Evolutionary conservation across 1,140 invertebrate genomes (phyloP).

Genomic region (Sipha flava): DNA sequence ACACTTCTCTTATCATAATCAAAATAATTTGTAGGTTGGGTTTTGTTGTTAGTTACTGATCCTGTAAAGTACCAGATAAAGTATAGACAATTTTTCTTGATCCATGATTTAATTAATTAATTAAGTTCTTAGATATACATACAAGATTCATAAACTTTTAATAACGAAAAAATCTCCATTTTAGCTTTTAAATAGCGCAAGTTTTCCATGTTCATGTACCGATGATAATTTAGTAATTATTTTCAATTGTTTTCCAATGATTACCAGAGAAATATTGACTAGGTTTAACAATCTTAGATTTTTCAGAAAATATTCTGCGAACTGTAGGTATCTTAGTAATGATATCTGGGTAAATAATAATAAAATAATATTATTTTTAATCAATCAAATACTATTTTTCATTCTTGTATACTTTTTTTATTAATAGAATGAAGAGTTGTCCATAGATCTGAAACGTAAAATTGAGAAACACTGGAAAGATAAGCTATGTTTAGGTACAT

Average conservation of each 20-base stretch:
- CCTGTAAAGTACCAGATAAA: too few relatives aligned
- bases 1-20: too few relatives aligned
- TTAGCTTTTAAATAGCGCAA: too few relatives aligned
- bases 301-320: not conserved
- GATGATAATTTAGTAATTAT: not conserved
- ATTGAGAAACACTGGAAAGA: slow-evolving; percentile 63
- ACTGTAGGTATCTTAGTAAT: not conserved
- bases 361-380: not conserved
- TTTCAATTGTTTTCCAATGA: not conserved
- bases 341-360: slow-evolving; percentile 7
- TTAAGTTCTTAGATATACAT: too few relatives aligned
- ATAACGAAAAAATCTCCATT: too few relatives aligned
- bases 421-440: slow-evolving; percentile 34
- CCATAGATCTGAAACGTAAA: slow-evolving; percentile 47
- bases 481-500: slow-evolving; percentile 47
- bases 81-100: too few relatives aligned
- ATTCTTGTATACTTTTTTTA: not conserved
- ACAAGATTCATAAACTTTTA: too few relatives aligned
- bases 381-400: not conserved
- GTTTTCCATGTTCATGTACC: too few relatives aligned
- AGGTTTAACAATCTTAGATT: not conserved
- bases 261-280: not conserved
- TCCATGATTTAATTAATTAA: too few relatives aligned
- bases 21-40: too few relatives aligned
- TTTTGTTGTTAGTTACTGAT: too few relatives aligned